phyloP scores from a whole-genome alignment of 2,113 vertebrate genomes.

The Otocyon megalotis region DNA sequence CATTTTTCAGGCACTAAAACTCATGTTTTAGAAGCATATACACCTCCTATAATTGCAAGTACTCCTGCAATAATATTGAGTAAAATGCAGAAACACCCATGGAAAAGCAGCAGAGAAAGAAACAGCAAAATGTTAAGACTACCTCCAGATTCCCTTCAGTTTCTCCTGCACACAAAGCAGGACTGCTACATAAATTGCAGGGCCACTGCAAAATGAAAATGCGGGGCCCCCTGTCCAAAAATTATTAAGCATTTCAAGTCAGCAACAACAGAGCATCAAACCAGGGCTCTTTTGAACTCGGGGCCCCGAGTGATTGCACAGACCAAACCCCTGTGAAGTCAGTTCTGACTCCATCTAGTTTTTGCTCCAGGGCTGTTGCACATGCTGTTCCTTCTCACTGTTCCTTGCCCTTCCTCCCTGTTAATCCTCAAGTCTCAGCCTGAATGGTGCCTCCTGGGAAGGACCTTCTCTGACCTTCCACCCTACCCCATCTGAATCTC shows the following conservation, averaged over 20 bases:
- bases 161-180: background rate
- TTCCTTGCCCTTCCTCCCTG: background rate
- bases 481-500: background rate
- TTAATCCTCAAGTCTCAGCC: background rate
- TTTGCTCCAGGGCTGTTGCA: background rate
- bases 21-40: fast-evolving
- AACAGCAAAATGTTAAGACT: fast-evolving
- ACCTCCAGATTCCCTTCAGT: background rate
- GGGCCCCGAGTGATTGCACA: background rate
- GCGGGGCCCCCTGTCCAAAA: background rate
- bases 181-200: fast-evolving
- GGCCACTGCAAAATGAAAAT: background rate
- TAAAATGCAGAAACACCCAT: fast-evolving
- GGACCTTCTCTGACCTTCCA: too few relatives aligned
- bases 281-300: background rate
- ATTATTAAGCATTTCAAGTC: background rate
- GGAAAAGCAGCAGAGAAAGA: background rate
- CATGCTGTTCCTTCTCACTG: background rate
- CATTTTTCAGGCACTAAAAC: background rate
- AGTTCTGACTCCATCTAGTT: background rate
- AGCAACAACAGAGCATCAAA: background rate
- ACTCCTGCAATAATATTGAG: fast-evolving
- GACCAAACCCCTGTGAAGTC: background rate
- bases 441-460: background rate
- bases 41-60: background rate